Evolutionary conservation across 2,888 invertebrate species (phyloP).

Genomic region (Spodoptera picta): DNA sequence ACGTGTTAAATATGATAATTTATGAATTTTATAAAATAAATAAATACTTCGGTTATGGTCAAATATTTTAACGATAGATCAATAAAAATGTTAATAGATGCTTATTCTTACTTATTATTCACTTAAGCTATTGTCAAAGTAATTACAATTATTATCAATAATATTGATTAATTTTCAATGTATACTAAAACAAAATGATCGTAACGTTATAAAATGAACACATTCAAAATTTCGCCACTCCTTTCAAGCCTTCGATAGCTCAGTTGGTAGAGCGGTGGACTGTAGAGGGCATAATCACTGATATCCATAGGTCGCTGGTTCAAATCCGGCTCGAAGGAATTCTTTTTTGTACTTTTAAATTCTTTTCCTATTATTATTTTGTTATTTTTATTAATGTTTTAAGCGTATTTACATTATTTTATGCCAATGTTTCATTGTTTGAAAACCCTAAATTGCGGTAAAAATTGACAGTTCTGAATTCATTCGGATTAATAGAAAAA

Average conservation of each 20-base stretch:
- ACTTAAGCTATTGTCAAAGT: too few relatives aligned
- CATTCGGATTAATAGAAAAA: background rate
- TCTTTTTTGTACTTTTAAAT: slow-evolving; percentile 64
- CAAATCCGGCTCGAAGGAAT: slow-evolving; percentile 90
- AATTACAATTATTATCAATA: too few relatives aligned
- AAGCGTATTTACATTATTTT: background rate
- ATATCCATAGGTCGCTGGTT: slow-evolving; percentile 90
- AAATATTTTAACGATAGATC: too few relatives aligned
- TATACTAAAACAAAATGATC: background rate
- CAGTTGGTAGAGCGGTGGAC: slow-evolving; percentile 90
- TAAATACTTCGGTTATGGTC: too few relatives aligned
- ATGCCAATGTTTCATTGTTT: background rate
- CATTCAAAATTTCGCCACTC: background rate
- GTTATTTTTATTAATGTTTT: background rate
- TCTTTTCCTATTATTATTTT: background rate
- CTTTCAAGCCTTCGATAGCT: slow-evolving; percentile 84
- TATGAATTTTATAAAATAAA: too few relatives aligned
- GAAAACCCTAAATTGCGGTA: too few relatives aligned
- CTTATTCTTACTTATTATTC: too few relatives aligned
- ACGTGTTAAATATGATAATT: too few relatives aligned
- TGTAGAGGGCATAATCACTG: slow-evolving; percentile 70
- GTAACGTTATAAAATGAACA: fast-evolving
- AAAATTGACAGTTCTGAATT: too few relatives aligned
- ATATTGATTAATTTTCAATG: too few relatives aligned
- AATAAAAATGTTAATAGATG: too few relatives aligned